phyloP scores from a whole-genome alignment of 2,888 invertebrate species.

The Apomyelois bistriatella region DNA sequence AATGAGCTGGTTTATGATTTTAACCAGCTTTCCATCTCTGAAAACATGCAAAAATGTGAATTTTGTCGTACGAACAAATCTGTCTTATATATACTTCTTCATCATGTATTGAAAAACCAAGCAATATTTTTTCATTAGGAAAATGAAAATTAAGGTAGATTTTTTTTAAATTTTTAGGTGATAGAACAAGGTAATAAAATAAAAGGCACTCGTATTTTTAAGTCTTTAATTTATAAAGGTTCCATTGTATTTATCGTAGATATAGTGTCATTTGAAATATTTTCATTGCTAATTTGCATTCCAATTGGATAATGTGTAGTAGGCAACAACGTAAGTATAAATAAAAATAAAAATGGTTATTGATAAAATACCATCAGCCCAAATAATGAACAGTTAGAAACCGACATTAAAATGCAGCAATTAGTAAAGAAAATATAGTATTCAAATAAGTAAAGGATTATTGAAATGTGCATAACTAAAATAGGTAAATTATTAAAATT shows the following conservation, averaged over 20 bases:
- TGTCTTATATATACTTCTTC: too few relatives aligned
- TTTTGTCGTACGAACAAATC: too few relatives aligned
- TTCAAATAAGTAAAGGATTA: conserved; percentile 53
- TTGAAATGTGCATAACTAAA: conserved; percentile 68
- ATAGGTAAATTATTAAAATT: conserved; percentile 57
- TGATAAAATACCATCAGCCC: conserved; percentile 37
- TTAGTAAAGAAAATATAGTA: conserved; percentile 43
- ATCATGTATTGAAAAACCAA: too few relatives aligned
- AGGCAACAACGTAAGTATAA: conserved; percentile 69
- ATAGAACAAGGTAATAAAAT: too few relatives aligned
- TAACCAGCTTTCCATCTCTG: too few relatives aligned
- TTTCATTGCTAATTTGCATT: conserved; percentile 65
- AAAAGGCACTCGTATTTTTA: conserved; percentile 43
- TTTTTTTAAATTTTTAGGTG: too few relatives aligned
- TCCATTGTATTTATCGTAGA: conserved; percentile 75
- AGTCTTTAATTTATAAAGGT: conserved; percentile 73
- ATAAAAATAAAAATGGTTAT: conserved; percentile 43
- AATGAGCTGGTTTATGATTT: too few relatives aligned
- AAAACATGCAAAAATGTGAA: too few relatives aligned
- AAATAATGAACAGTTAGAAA: conserved; percentile 32
- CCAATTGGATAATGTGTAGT: conserved; percentile 73
- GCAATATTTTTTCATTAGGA: too few relatives aligned
- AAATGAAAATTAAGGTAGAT: too few relatives aligned
- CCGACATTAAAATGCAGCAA: conserved; percentile 32
- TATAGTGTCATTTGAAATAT: conserved; percentile 74